Base-by-base conservation (phyloP, 2,888 invertebrate genomes). In the Craniophora ligustri region DNA sequence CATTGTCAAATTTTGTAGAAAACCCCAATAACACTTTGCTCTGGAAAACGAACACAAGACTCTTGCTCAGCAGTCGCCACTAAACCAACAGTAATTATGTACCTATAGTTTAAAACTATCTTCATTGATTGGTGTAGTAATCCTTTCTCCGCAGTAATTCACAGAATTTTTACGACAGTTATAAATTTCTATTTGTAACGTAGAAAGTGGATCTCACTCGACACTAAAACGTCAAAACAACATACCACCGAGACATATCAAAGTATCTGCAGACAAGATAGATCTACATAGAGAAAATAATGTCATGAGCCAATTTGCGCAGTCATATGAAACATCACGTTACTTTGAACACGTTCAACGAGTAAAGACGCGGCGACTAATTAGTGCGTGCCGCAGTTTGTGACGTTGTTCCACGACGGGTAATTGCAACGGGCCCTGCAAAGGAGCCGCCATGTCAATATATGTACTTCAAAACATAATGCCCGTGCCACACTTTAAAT, bases 331-430 rank as follows among this genome's bases (percentile, higher is more conserved):
- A 55, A 65, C 35, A 30, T 15, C 15, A 30, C 10, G 35, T 15
- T 32, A 23, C 26, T n/a, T 36, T 23, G 54, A 64, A 30, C 53
- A 38, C 13, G 31, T 50, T 38, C 28, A 15, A 31, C 14, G 38
- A 59, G 54, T 42, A 45, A 34, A 34, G 35, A 46, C 32, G 34
- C 32, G 4, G 54, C 42, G 41, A 67, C 65, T 71, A 67, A 72
- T 76, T 75, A 75, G 60, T 49, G 57, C 53, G 45, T 56, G 51
- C 60, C 61, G 34, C 42, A 21, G 40, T 35, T 39, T 36, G 42
- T 38, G 23, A 39, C 28, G 56, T 40, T 47, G 40, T 44, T 67
- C 42, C 49, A 40, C 18, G 39, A 34, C 34, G n/a, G 44, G 59
- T 59, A 50, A 45, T 55, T 63, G 32, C 46, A 32, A 32, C 23